phyloP scores from a whole-genome alignment of 2,888 invertebrate species.

The Eupithecia subumbrata region DNA sequence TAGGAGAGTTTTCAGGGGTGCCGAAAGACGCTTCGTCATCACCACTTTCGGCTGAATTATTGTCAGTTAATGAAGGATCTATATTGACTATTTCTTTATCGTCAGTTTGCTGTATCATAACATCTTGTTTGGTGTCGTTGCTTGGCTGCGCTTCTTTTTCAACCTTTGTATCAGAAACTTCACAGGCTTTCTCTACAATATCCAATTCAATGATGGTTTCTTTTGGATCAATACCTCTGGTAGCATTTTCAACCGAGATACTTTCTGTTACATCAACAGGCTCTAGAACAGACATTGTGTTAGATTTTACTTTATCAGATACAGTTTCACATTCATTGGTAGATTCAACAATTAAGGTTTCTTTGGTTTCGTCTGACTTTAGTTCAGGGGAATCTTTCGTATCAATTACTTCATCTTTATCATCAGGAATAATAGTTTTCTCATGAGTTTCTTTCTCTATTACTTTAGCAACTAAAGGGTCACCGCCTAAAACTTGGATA shows the following conservation, averaged over 20 bases:
- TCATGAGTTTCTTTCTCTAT: constrained; percentile 48
- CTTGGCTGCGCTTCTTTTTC: background rate
- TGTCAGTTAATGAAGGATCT: constrained; percentile 56
- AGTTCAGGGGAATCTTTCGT: constrained; percentile 41
- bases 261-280: constrained; percentile 20
- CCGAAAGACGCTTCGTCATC: constrained; percentile 78
- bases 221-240: background rate
- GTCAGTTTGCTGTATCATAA: background rate
- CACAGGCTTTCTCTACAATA: constrained; percentile 5
- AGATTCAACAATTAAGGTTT: constrained; percentile 4
- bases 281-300: constrained; percentile 22
- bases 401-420: constrained; percentile 9
- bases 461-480: constrained; percentile 64
- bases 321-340: constrained; percentile 7
- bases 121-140: background rate
- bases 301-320: constrained; percentile 26
- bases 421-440: constrained; percentile 11
- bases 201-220: constrained; percentile 2
- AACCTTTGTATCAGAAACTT: background rate
- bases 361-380: constrained; percentile 35
- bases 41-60: constrained; percentile 68
- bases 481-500: constrained; percentile 73
- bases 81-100: constrained; percentile 52
- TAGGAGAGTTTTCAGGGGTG: constrained; percentile 78
- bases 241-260: constrained; percentile 11